phyloP scores from a whole-genome alignment of 53 echinoderm and acorn worm genomes.

The Crossaster papposus region DNA sequence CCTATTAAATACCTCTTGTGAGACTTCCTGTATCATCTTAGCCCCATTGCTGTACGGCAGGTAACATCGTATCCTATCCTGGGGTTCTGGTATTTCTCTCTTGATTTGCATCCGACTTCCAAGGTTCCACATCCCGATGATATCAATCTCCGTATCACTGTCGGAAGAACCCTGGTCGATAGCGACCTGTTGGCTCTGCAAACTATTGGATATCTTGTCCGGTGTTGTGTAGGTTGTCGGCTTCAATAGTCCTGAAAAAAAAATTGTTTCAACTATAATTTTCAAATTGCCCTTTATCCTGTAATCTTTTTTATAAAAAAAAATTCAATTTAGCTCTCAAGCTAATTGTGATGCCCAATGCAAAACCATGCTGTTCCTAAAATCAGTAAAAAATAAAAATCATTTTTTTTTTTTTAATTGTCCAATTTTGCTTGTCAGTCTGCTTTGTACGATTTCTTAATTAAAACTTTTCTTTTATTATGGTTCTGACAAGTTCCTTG shows the following conservation, averaged over 20 bases:
- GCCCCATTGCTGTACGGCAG: slow-evolving; percentile 80
- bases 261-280: background rate
- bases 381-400: no score
- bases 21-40: slow-evolving; percentile 64
- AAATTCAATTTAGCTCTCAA: no score
- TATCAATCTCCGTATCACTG: slow-evolving; percentile 74
- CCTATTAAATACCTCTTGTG: slow-evolving; percentile 76
- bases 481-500: no score
- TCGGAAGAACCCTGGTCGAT: slow-evolving; percentile 30
- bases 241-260: slow-evolving; percentile 71
- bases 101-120: slow-evolving; percentile 53
- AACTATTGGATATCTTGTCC: slow-evolving; percentile 52
- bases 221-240: slow-evolving; percentile 65
- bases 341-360: no score
- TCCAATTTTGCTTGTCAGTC: no score
- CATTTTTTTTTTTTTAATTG: no score
- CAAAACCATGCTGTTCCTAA: no score
- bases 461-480: no score
- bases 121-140: slow-evolving; percentile 63
- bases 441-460: no score
- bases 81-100: slow-evolving; percentile 55
- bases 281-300: background rate
- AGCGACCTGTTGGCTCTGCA: slow-evolving; percentile 49
- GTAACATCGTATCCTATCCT: slow-evolving; percentile 50
- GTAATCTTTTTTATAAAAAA: background rate